phyloP scores from a whole-genome alignment of 2,797 vertebrate species.

The Rallus crepitans region DNA sequence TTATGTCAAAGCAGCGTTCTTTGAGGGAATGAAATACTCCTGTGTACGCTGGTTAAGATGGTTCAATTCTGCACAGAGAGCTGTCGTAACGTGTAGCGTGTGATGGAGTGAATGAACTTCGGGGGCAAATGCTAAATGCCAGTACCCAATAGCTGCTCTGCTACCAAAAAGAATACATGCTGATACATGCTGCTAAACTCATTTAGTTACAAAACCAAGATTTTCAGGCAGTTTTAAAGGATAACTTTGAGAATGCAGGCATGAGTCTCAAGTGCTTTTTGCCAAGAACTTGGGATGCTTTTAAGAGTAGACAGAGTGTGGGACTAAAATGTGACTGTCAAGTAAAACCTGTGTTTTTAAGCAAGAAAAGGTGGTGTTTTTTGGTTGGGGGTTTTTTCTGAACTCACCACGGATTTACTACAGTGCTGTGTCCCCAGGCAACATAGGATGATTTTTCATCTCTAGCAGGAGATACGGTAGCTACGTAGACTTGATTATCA shows the following conservation, averaged over 20 bases:
- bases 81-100: neutral
- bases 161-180: neutral
- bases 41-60: neutral
- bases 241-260: neutral
- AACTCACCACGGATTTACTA: conserved; percentile 92
- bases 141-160: neutral
- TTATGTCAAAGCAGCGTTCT: neutral
- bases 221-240: neutral
- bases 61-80: neutral
- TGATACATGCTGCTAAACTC: neutral
- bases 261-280: neutral
- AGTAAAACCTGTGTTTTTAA: neutral
- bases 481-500: conserved; percentile 95
- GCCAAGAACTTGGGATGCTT: neutral
- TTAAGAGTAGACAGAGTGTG: neutral
- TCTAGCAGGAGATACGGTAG: conserved; percentile 91
- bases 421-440: conserved; percentile 95
- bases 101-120: neutral
- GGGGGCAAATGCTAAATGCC: neutral
- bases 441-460: conserved; percentile 91
- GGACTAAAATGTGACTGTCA: neutral
- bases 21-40: neutral
- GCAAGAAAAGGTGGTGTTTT: neutral
- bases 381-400: neutral
- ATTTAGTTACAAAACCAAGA: neutral